phyloP scores from a whole-genome alignment of 2,888 invertebrate genomes.

The Ashinkailepas kermadecensis region DNA sequence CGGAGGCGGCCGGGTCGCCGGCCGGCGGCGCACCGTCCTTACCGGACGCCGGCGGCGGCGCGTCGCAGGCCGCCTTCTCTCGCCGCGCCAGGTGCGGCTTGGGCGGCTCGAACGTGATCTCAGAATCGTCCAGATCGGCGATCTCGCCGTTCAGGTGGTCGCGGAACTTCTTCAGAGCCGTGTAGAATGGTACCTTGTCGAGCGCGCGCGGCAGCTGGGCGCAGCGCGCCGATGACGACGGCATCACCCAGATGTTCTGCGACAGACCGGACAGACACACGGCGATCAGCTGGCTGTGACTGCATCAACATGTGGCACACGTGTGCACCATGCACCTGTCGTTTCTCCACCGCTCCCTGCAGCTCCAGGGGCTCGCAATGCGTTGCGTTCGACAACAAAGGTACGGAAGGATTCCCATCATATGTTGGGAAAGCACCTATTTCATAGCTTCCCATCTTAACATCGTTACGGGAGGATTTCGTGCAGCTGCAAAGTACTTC shows the following conservation, averaged over 20 bases:
- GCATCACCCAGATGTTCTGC: constrained; percentile 98
- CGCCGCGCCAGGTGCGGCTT: neutral
- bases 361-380: no score
- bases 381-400: no score
- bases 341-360: no score
- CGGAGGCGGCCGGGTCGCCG: constrained; percentile 21
- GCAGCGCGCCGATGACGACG: constrained; percentile 93
- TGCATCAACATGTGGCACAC: no score
- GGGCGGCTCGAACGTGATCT: constrained; percentile 60
- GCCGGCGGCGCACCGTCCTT: neutral
- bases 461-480: no score
- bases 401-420: no score
- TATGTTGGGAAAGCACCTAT: no score
- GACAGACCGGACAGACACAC: constrained; percentile 36
- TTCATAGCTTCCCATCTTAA: no score
- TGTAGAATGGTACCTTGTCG: constrained; percentile 96
- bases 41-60: neutral
- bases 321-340: no score
- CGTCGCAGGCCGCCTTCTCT: constrained; percentile 46
- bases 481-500: no score
- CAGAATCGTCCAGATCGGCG: constrained; percentile 73
- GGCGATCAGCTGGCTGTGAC: no score
- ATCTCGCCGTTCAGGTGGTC: constrained; percentile 85
- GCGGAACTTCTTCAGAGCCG: constrained; percentile 87
- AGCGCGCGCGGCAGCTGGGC: constrained; percentile 94